These are phyloP conservation scores for Diplodus sargus DNA, from an alignment of 2,797 vertebrate species.

Conservation along the genomic window DNA sequence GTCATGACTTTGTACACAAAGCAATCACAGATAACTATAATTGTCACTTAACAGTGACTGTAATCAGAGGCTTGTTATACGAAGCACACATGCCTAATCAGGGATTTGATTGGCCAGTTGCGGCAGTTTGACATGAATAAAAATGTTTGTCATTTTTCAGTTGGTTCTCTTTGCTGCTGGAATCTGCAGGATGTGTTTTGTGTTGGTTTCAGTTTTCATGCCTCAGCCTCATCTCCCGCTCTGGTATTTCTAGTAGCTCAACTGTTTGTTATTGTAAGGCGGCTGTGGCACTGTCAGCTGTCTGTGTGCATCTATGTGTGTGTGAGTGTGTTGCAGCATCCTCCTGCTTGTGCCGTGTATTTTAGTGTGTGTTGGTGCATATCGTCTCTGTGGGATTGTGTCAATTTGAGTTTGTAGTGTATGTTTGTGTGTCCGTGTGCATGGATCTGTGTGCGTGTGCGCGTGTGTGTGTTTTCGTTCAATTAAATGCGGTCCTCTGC, in stretches of 20 bases:
- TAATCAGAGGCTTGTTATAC: conserved; percentile 43
- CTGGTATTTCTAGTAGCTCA: conserved; percentile 81
- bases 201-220: conserved; percentile 72
- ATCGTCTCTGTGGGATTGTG: conserved; percentile 52
- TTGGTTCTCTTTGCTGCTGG: conserved; percentile 49
- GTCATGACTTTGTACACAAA: conserved; percentile 21
- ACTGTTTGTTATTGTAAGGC: conserved; percentile 81
- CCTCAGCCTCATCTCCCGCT: conserved; percentile 59
- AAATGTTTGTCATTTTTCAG: conserved; percentile 68
- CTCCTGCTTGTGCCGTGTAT: conserved; percentile 45
- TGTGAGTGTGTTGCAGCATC: conserved; percentile 59
- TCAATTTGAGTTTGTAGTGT: conserved; percentile 52
- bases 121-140: conserved; percentile 41
- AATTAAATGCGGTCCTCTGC: conserved; percentile 60
- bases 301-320: conserved; percentile 49
- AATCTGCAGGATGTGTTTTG: conserved; percentile 66
- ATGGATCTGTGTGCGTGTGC: conserved; percentile 30
- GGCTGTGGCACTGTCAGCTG: conserved; percentile 78
- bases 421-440: conserved; percentile 39
- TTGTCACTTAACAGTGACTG: neutral
- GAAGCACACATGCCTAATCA: conserved; percentile 33
- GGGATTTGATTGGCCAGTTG: conserved; percentile 26
- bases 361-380: conserved; percentile 50
- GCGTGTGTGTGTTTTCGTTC: conserved; percentile 50
- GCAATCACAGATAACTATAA: conserved; percentile 39